Conservation (phyloP, 2,113 vertebrate genomes). For the Pteruthius melanotis region DNA sequence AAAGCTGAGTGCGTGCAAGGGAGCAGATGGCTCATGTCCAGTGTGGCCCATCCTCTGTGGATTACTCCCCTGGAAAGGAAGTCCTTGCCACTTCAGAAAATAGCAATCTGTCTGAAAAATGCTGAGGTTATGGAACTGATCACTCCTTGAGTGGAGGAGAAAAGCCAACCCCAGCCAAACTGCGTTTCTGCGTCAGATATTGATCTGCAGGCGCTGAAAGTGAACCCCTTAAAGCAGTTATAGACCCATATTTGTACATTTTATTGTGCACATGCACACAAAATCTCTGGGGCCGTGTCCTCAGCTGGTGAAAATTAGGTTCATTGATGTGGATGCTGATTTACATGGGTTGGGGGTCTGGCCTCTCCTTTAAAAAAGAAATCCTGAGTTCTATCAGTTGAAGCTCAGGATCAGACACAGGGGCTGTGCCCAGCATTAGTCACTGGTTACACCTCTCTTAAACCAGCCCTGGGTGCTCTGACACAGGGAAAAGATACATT, state of each 20-base stretch:
- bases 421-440: rapidly evolving
- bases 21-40: constrained; percentile 31
- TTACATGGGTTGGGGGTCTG: not conserved
- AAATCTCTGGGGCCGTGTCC: not conserved
- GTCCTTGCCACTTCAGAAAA: not conserved
- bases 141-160: not conserved
- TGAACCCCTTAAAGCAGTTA: not conserved
- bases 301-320: constrained; percentile 28
- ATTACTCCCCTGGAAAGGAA: not conserved
- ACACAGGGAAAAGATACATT: rapidly evolving
- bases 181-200: not conserved
- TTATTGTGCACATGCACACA: not conserved
- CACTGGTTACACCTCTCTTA: rapidly evolving
- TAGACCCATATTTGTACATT: not conserved
- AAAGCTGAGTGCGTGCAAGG: not conserved
- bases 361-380: not conserved
- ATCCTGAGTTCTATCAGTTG: not conserved
- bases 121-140: not conserved
- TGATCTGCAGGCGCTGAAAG: not conserved
- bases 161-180: not conserved
- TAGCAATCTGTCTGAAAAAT: not conserved
- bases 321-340: not conserved
- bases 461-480: rapidly evolving
- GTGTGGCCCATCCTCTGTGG: not conserved
- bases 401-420: rapidly evolving